A percentile compares a stretch with the other conserved stretches of the same genome.
Evolutionary conservation across 2,113 vertebrate genomes (phyloP).

Genomic region (Anthoscopus minutus): DNA sequence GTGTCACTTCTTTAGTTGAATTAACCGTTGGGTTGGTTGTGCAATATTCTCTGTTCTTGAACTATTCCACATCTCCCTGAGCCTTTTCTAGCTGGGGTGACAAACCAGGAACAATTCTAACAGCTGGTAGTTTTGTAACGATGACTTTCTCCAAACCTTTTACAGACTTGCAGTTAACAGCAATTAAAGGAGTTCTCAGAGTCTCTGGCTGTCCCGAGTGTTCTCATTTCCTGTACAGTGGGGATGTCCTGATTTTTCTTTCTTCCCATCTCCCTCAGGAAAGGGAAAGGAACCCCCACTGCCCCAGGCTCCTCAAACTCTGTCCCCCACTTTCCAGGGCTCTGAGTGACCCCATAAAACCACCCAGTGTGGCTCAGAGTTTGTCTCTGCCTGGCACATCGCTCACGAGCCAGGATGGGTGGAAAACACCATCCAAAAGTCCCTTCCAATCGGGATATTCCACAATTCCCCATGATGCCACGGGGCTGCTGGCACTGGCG

Average conservation of each 20-base stretch:
- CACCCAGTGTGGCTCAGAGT: fast-evolving
- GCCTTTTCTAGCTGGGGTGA: constrained; percentile 72
- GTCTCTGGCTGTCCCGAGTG: neutral
- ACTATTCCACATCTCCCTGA: constrained; percentile 69
- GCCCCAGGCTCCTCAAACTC: neutral
- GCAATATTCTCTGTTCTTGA: constrained; percentile 82
- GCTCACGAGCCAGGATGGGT: fast-evolving
- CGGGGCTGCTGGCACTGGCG: neutral
- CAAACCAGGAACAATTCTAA: constrained; percentile 62
- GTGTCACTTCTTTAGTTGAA: constrained; percentile 61
- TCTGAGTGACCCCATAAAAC: neutral
- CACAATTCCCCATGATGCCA: fast-evolving
- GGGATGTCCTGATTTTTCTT: neutral
- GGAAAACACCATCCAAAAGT: neutral
- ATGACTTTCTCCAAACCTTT: constrained; percentile 77
- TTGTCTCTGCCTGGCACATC: neutral
- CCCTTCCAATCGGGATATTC: fast-evolving
- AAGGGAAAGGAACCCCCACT: neutral
- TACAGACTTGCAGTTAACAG: constrained; percentile 74
- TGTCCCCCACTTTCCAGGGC: neutral
- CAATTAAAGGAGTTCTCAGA: constrained; percentile 75
- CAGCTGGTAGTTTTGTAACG: constrained; percentile 78
- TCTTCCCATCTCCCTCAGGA: neutral
- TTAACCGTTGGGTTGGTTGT: constrained; percentile 73
- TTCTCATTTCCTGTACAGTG: neutral